Conservation (phyloP, 2,113 vertebrate genomes). For the Nycticorax nycticorax region DNA sequence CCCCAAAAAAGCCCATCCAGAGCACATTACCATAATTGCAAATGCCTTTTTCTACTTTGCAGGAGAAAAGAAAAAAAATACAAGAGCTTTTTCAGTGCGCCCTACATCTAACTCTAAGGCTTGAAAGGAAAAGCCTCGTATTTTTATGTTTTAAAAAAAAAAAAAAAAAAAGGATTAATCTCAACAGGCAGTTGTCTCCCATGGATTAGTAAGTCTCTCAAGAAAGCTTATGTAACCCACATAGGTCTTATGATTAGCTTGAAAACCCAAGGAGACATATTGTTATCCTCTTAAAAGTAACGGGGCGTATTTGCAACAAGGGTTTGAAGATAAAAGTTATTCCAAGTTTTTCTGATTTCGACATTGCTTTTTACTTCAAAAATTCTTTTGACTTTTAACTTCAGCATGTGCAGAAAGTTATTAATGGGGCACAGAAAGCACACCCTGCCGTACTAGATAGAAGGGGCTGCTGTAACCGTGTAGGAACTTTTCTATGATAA, state of each 20-base stretch:
- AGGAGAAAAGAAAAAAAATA: neutral
- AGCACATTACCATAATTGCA: conserved; percentile 42
- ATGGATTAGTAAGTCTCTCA: conserved; percentile 43
- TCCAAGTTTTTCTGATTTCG: neutral
- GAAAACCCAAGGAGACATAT: conserved; percentile 33
- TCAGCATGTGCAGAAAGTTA: neutral
- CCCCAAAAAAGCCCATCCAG: neutral
- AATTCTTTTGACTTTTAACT: neutral
- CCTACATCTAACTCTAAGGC: neutral
- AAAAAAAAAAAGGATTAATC: neutral
- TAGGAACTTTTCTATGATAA: neutral
- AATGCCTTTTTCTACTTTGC: neutral
- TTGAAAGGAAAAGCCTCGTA: neutral
- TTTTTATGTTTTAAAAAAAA: neutral
- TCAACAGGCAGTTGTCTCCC: conserved; percentile 54
- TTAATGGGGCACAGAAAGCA: neutral
- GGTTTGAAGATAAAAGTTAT: neutral
- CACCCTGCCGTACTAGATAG: neutral
- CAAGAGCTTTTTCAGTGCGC: neutral
- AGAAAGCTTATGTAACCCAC: conserved; percentile 41
- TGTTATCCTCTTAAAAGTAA: conserved; percentile 44
- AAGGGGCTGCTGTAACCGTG: neutral
- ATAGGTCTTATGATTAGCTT: conserved; percentile 19
- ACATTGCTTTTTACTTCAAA: neutral
- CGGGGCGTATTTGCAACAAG: neutral